A percentile compares a stretch with the other conserved stretches of the same genome.
Evolutionary conservation across 2,888 invertebrate species (phyloP).

Genomic region (Drosophila helvetica): DNA sequence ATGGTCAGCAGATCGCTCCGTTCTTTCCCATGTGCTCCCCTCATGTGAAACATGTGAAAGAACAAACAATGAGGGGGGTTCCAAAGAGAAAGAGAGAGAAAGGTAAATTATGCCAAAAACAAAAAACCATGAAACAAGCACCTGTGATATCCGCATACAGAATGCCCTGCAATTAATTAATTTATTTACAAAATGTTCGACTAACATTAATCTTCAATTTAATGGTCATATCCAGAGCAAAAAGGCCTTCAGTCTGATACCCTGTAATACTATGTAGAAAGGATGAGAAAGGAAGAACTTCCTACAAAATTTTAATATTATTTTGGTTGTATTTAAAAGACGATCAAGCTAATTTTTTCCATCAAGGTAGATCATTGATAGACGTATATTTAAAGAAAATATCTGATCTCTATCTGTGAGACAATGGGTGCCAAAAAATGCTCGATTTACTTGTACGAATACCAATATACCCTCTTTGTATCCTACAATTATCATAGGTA

Average conservation of each 20-base stretch:
- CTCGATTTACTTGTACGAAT: too few species aligned
- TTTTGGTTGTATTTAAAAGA: not conserved
- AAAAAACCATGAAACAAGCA: constrained; percentile 9
- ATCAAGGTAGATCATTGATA: too few species aligned
- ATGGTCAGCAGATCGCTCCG: constrained; percentile 65
- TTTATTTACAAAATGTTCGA: too few species aligned
- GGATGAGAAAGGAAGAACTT: not conserved
- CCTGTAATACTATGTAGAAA: not conserved
- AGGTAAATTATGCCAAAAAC: constrained; percentile 39
- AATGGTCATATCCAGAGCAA: too few species aligned
- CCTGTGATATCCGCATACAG: constrained; percentile 22
- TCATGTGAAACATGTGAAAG: constrained; percentile 66
- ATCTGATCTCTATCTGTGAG: not conserved
- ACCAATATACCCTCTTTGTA: not conserved
- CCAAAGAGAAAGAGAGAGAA: not conserved
- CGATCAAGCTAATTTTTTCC: too few species aligned
- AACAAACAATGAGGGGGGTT: constrained; percentile 45
- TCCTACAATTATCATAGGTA: not conserved
- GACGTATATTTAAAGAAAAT: not conserved
- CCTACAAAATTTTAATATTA: too few species aligned
- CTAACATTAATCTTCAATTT: too few species aligned
- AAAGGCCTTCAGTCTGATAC: too few species aligned
- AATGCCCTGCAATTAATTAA: not conserved
- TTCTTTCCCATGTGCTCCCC: constrained; percentile 27
- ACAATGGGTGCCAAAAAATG: too few species aligned